Evolutionary conservation across 2,888 invertebrate genomes (phyloP), one percentile per base, ranked within the genome.

Genomic region (Tipula lateralis): DNA sequence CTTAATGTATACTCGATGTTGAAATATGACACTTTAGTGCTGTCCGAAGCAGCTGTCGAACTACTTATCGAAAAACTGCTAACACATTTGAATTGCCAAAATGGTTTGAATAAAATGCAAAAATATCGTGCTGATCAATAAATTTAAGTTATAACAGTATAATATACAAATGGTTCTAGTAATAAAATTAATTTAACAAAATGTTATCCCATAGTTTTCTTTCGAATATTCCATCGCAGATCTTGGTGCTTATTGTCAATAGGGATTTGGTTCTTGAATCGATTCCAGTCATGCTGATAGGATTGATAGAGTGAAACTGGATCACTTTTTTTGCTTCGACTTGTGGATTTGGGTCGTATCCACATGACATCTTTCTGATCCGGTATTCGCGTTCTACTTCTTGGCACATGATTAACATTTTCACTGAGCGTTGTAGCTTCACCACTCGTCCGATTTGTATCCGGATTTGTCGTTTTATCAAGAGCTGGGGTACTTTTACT

Each of bases 1-100:
- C 91, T 99, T 16, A 99, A 99, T 91, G 97, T 98, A 0, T 96
- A 95, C 91, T 98, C 98, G 39, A 98, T 99, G 96, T 89, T 99
- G 86, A 99, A 99, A 91, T 96, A 99, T 90, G 95, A 97, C 86
- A 99, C 98, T 0, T 91, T 99, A 9, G 94, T 99, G 4, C 89
- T 99, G 1, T 98, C 98, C 0, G 91, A 94, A 86, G 92, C 93
- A 82, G 98, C 99, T 0, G 93, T 96, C 0, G 95, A 97, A 87
- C 92, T 92, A 88, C 93, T 99, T 86, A 97, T 99, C 91, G 93
- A 95, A 84, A 94, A 93, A 88, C 88, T 97, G 86, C 88, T 97
- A 13, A 92, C 90, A 85, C 93, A 95, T 86, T 89, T 96, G 12
- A 92, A 96, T 88, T 92, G 94, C 84, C 91, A 92, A 84, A 93